Evolutionary conservation across 2,888 invertebrate species (phyloP), one percentile per base, ranked within the genome.

Genomic region (Cephonodes hylas): DNA sequence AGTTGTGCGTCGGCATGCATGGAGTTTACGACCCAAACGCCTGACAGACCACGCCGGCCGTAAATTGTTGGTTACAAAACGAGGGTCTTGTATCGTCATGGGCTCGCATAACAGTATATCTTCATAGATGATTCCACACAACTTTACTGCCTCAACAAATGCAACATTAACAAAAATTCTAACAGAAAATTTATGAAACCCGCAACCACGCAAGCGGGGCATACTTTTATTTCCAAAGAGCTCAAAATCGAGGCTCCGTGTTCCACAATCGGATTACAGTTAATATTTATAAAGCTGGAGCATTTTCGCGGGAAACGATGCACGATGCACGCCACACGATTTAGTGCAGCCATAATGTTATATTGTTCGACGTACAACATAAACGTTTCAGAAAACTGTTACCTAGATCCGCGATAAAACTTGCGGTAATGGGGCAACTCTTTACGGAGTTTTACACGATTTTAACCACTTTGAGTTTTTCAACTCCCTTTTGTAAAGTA

Each of bases 11-110:
- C 66, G 66, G 67, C 59, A 13, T 66, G 64, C 60, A 68, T 67
- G 42, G 66, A 69, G 72, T 81, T 81, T 80, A 82, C 78, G 83
- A 77, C 66, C 68, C 64, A 59, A 63, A 67, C 66, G 71, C 66
- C 68, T 72, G 70, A 70, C 77, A 72, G 74, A 74, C 68, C 67
- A 73, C 70, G 64, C 66, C 66, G 66, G 63, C 76, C 75, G 73
- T 82, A 82, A 79, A 79, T 82, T 74, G 63, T 67, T 68, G 68
- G 69, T 66, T 69, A 65, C 66, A 66, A 66, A 67, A 66, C 71
- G 63, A 66, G 64, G 65, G 65, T 75, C 79, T 74, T 63, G 63
- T 69, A 61, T 68, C 53, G 62, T 64, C 62, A 61, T 68, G 70
- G 70, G 69, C 71, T 34, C 27, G 25, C 48, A 22, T 13, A 42